Conservation (phyloP, 1,140 invertebrate genomes). For the Phthorimaea operculella region DNA sequence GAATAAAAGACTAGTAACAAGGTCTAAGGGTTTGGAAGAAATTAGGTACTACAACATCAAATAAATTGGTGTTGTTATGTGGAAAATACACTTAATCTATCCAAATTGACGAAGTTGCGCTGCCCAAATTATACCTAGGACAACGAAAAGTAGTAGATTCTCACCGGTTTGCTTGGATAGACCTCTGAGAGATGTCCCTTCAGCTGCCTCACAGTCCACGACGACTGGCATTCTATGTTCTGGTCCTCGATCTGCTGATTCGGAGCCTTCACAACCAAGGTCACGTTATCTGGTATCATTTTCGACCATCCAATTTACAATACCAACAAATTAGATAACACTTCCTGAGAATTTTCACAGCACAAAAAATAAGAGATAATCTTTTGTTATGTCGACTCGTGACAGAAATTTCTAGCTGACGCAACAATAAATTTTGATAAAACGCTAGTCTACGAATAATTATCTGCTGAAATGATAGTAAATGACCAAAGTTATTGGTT, state of each 20-base stretch:
- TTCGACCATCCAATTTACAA: conserved; percentile 37
- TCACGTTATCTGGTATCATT: conserved; percentile 71
- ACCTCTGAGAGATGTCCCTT: conserved; percentile 86
- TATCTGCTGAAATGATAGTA: conserved; percentile 6
- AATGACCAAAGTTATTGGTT: conserved; percentile 30
- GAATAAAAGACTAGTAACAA: too few species aligned
- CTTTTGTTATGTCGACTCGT: too few species aligned
- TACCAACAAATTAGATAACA: conserved; percentile 42
- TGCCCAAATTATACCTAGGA: too few species aligned
- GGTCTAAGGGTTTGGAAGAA: too few species aligned
- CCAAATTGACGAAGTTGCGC: too few species aligned
- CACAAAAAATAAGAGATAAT: conserved; percentile 8
- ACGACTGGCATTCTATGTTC: conserved; percentile 80
- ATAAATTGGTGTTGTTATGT: too few species aligned
- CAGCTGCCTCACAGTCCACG: conserved; percentile 86
- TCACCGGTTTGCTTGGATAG: conserved; percentile 91
- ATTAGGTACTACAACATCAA: too few species aligned
- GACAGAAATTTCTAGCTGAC: not conserved
- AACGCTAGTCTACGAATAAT: not conserved
- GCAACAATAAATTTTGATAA: not conserved
- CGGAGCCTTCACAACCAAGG: conserved; percentile 86
- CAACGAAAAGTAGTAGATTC: conserved; percentile 26
- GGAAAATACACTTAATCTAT: too few species aligned
- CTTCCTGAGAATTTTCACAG: conserved; percentile 12
- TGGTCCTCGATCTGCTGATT: conserved; percentile 91